Evolutionary conservation across 2,888 invertebrate genomes (phyloP), one percentile per base, ranked within the genome.

Genomic region (Tetrapedia diversipes): DNA sequence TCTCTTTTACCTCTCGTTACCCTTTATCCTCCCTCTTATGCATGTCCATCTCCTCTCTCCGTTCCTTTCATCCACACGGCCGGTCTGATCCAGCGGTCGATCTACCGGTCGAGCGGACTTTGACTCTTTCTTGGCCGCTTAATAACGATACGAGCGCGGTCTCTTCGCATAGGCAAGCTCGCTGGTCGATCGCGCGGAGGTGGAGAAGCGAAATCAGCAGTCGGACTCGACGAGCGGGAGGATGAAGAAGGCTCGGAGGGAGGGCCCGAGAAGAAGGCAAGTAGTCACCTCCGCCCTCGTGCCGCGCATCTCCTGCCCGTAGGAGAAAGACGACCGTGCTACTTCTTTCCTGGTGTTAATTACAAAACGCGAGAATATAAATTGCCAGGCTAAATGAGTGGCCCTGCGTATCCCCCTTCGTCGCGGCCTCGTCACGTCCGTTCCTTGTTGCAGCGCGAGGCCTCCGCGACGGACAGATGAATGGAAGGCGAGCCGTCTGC

Each of bases 361-460:
- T 91, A 90, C 89, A 87, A 88, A 90, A 89, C 88, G 85, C 87
- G 88, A 88, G 89, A 88, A 90, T n/a, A n/a, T 88, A 89, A 89
- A 90, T 90, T 90, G 90, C 89, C 81, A 79, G 79, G 80, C 85
- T 83, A 90, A 89, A 90, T 86, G 86, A 87, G 87, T 77, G 84
- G 19, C 67, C 54, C n/a, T n/a, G n/a, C 49, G 67, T 64, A 70
- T 61, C 54, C 57, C 64, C 66, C 68, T 54, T 29, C 60, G 66
- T 1, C 57, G 32, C 45, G 70, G 61, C 71, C 72, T 79, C 80
- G 77, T 75, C 83, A 77, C 77, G 77, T 79, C 72, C 66, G 45
- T 72, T 68, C 68, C 72, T 45, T 27, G 37, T 32, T 24, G 32
- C 29, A 29, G 32, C 51, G 68, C 54, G 57, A n/a, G 69, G 34